Conservation (phyloP, 2,113 vertebrate genomes). For the Asarcornis scutulata region DNA sequence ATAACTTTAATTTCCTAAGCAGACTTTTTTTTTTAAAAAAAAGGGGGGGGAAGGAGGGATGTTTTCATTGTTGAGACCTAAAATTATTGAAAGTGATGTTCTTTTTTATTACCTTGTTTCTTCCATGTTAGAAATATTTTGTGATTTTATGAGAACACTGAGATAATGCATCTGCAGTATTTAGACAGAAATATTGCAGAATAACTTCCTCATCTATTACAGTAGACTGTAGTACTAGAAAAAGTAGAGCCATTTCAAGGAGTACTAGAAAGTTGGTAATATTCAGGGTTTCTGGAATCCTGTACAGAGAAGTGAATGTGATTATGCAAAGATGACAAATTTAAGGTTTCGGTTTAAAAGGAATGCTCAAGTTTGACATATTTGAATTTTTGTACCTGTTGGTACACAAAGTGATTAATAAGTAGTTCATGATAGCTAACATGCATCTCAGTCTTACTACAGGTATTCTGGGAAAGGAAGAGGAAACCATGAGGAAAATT, state of each 20-base stretch:
- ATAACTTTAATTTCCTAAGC: slow-evolving; percentile 60
- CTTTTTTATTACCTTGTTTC: background rate
- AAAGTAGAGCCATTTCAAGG: background rate
- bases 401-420: background rate
- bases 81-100: background rate
- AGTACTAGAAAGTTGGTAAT: background rate
- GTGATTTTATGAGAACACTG: background rate
- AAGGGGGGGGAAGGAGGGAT: background rate
- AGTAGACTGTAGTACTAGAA: background rate
- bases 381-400: background rate
- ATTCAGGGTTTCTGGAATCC: background rate
- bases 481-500: background rate
- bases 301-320: background rate
- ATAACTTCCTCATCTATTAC: background rate
- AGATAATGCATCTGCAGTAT: background rate
- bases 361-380: background rate
- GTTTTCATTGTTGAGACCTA: background rate
- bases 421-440: background rate
- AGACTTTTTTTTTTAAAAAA: background rate
- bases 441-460: background rate
- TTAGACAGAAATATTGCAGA: background rate
- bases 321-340: background rate
- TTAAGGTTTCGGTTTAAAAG: background rate
- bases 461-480: background rate
- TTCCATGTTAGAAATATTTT: background rate